Percentiles rank a stretch among this genome's conserved stretches.
phyloP scores from a whole-genome alignment of 1,140 invertebrate genomes.

The Drosophila pseudoobscura region DNA sequence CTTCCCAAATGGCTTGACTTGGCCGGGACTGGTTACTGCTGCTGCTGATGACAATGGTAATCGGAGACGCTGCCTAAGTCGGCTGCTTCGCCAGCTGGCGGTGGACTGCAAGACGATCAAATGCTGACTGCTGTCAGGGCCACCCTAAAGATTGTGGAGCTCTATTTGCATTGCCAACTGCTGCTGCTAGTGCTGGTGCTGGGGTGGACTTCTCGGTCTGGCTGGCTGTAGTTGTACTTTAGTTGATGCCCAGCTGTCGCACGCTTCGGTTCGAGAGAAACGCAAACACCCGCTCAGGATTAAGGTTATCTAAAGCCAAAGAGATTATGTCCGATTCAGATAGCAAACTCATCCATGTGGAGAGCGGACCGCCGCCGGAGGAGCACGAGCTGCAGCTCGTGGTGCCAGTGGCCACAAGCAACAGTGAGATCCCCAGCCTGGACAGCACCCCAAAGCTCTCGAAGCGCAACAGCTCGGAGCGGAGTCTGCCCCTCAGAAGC shows the following conservation, averaged over 20 bases:
- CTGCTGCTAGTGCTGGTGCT: too few species aligned
- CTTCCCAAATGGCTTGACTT: conserved; percentile 29
- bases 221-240: conserved; percentile 14
- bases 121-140: conserved; percentile 31
- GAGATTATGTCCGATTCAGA: conserved; percentile 61
- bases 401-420: conserved; percentile 12
- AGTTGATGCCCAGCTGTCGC: conserved; percentile 60
- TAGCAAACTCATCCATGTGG: conserved; percentile 43
- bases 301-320: conserved; percentile 10
- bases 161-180: conserved; percentile 38
- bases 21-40: conserved; percentile 18
- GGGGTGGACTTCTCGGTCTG: conserved; percentile 29
- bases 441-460: conserved; percentile 68
- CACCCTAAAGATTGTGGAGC: conserved; percentile 44
- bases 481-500: conserved; percentile 78
- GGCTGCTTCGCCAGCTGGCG: conserved; percentile 34
- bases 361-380: conserved; percentile 27
- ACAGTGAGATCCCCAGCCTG: conserved; percentile 54
- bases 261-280: conserved; percentile 38
- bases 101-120: conserved; percentile 51
- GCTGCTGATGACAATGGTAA: conserved; percentile 49
- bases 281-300: not conserved
- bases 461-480: conserved; percentile 74
- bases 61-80: conserved; percentile 55
- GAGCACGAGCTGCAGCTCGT: conserved; percentile 62